Conservation (phyloP, 2,888 invertebrate species). For the Phengaris arion region DNA sequence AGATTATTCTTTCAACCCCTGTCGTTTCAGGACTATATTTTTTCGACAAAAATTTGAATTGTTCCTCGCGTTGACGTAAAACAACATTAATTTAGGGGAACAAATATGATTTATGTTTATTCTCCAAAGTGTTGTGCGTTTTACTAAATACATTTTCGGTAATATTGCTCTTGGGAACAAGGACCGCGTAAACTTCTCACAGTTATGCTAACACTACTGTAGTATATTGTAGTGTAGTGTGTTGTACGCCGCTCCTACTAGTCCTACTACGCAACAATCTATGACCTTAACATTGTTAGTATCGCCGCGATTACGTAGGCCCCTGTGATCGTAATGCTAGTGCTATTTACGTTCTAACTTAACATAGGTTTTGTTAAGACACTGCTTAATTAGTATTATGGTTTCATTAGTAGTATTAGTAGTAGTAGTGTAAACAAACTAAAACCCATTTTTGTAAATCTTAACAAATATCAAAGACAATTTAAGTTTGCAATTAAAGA, state of each 20-base stretch:
- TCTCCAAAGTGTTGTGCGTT: not conserved
- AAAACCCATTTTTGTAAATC: no score
- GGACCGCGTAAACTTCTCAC: conserved; percentile 5
- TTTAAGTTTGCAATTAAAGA: no score
- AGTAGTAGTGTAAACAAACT: no score
- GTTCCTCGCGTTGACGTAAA: not conserved
- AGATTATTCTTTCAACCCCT: no score
- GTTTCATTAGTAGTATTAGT: no score
- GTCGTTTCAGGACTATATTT: not conserved
- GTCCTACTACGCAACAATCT: conserved; percentile 25
- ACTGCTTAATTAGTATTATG: no score
- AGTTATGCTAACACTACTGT: not conserved
- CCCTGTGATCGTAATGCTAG: not conserved
- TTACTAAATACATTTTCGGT: not conserved
- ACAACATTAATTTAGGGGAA: not conserved
- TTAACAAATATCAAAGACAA: no score
- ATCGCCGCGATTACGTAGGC: conserved; percentile 6
- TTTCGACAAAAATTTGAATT: not conserved
- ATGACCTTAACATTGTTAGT: conserved; percentile 27
- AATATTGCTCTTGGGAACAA: conserved; percentile 6
- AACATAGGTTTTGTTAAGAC: not conserved
- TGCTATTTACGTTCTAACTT: not conserved
- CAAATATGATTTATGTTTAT: not conserved
- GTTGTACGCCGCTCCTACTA: conserved; percentile 11
- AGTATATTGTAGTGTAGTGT: not conserved